These are phyloP conservation scores for Pandion haliaetus DNA, from an alignment of 2,113 vertebrate species.

Conservation along the genomic window DNA sequence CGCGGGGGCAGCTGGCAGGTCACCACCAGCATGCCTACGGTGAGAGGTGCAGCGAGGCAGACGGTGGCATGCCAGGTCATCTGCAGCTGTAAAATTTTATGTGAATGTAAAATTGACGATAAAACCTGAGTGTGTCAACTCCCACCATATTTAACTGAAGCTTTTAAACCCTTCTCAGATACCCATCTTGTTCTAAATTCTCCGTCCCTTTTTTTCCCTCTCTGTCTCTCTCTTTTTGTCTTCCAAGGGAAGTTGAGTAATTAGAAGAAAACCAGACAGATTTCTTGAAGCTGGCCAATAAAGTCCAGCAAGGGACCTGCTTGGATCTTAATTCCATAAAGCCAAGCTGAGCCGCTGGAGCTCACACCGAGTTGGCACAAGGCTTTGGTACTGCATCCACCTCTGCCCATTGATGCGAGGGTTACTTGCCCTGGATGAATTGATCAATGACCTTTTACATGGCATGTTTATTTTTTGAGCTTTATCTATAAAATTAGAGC, in stretches of 20 bases:
- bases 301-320: neutral
- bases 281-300: neutral
- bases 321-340: neutral
- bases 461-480: neutral
- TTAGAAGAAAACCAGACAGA: neutral
- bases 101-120: neutral
- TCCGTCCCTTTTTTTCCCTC: accelerated
- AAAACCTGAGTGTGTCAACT: neutral
- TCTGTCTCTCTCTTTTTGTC: neutral
- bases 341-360: neutral
- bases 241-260: neutral
- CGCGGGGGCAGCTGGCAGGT: neutral
- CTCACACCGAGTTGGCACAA: accelerated
- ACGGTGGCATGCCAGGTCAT: neutral
- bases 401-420: neutral
- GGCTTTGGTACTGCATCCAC: accelerated
- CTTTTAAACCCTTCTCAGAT: neutral
- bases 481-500: neutral
- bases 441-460: neutral
- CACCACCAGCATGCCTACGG: neutral
- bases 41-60: neutral
- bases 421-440: accelerated
- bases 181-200: neutral
- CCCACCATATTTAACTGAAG: neutral
- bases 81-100: neutral